Evolutionary conservation across 2,888 invertebrate species (phyloP), one percentile per base, ranked within the genome.

Genomic region (Abscondita cerata): DNA sequence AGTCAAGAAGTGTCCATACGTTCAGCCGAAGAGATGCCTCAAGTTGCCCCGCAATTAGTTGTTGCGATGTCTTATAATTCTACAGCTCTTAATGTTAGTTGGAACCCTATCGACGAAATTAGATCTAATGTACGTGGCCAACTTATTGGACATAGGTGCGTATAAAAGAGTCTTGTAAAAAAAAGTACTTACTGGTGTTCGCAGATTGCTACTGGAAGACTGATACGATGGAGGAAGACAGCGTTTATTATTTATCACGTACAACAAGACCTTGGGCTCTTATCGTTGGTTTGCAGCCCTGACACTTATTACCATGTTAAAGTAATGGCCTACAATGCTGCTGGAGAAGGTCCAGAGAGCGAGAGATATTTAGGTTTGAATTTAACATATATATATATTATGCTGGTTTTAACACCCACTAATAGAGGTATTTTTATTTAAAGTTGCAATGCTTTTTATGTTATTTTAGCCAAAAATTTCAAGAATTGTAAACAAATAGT

Each of bases 301-400:
- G 92, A 97, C 78, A 95, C 93, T 0, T 93, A 95, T 76, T 98
- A 98, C 81, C 91, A 85, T 73, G 95, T 98, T 0, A 94, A 95
- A 84, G 81, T 94, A 1, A 96, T 97, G 95, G 96, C 95, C 0
- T 97, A 94, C 75, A 98, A 98, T 82, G 88, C 92, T 0, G 98
- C 97, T 2, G 98, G 98, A 1, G 96, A 96, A 80, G 97, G 97
- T 2, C 95, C 96, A 0, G 96, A 97, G 78, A 96, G 96, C 81
- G 96, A 96, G 83, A 85, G 92, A 40, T 94, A 87, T 77, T 81
- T 92, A 66, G 89, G 87, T 87, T 76, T 69, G 72, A 67, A 15
- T 4, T 15, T 41, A 41, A 13, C 6, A 13, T 41, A 41, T 41
- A n/a, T n/a, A n/a, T n/a, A n/a, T n/a, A n/a, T n/a, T n/a, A n/a